Conservation (phyloP, 1,140 invertebrate species). For the Carposina sasakii region DNA sequence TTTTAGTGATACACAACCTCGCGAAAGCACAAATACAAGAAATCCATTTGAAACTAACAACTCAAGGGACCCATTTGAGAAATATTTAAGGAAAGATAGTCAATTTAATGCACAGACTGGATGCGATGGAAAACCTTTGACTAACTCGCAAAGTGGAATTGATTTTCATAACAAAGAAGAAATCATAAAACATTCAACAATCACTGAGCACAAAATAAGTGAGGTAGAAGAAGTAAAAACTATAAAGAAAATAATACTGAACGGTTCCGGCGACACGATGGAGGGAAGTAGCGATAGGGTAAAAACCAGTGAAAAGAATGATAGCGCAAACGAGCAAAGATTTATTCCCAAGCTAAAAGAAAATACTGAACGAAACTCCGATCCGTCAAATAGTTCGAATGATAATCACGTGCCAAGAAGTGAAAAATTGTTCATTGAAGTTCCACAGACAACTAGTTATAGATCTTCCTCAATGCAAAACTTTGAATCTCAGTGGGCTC, state of each 20-base stretch:
- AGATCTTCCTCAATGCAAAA: too few relatives aligned
- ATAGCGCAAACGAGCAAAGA: constrained; percentile 6
- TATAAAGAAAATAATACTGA: constrained; percentile 62
- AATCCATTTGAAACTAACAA: constrained; percentile 47
- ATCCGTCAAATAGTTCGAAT: too few relatives aligned
- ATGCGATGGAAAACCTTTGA: too few relatives aligned
- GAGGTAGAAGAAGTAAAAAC: constrained; percentile 68
- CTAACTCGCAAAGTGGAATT: constrained; percentile 48
- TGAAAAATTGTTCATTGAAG: too few relatives aligned
- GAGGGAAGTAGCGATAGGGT: too few relatives aligned
- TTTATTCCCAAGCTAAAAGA: too few relatives aligned
- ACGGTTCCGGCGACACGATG: constrained; percentile 37
- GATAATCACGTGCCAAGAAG: too few relatives aligned
- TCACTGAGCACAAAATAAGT: constrained; percentile 62
- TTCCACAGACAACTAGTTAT: too few relatives aligned
- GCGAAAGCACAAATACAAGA: constrained; percentile 27
- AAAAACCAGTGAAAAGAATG: constrained; percentile 10
- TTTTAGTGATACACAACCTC: too few relatives aligned
- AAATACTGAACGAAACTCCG: too few relatives aligned
- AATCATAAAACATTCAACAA: constrained; percentile 45
- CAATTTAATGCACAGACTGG: constrained; percentile 26
- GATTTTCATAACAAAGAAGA: constrained; percentile 46
- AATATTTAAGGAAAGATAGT: constrained; percentile 32
- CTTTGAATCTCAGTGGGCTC: too few relatives aligned
- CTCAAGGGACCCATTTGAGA: constrained; percentile 50